phyloP scores from a whole-genome alignment of 1,140 invertebrate species.

The Drosophila baimaii region DNA sequence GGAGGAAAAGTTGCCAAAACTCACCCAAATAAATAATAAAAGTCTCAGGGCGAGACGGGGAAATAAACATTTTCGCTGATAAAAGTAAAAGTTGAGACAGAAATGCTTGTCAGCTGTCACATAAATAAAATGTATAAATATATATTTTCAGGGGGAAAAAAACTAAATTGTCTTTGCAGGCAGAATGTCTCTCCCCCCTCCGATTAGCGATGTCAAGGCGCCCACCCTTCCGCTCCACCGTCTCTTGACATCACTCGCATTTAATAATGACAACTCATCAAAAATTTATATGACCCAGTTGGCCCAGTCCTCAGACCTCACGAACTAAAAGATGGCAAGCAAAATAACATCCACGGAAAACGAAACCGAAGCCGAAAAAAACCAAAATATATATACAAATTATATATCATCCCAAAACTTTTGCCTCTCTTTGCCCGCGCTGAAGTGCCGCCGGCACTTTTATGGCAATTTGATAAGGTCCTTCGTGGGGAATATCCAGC shows the following conservation, averaged over 20 bases:
- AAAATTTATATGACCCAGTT: slow-evolving; percentile 83
- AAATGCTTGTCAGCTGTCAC: slow-evolving; percentile 65
- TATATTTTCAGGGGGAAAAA: slow-evolving; percentile 47
- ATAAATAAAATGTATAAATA: slow-evolving; percentile 78
- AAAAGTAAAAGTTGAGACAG: slow-evolving; percentile 53
- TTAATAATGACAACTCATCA: slow-evolving; percentile 83
- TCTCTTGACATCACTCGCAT: slow-evolving; percentile 41
- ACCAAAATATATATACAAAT: slow-evolving; percentile 39
- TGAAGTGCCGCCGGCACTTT: slow-evolving; percentile 66
- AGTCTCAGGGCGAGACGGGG: background rate
- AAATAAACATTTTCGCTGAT: slow-evolving; percentile 52
- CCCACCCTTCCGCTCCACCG: background rate
- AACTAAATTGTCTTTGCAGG: slow-evolving; percentile 35
- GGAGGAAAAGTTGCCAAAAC: slow-evolving; percentile 38
- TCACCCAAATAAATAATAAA: slow-evolving; percentile 54
- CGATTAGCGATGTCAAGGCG: slow-evolving; percentile 37
- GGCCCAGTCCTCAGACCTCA: slow-evolving; percentile 15
- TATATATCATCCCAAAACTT: slow-evolving; percentile 62
- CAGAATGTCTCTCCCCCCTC: slow-evolving; percentile 29
- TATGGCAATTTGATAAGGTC: slow-evolving; percentile 73
- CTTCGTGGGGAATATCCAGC: slow-evolving; percentile 53
- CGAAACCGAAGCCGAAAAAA: slow-evolving; percentile 26
- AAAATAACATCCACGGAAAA: slow-evolving; percentile 33
- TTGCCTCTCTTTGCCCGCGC: slow-evolving; percentile 34
- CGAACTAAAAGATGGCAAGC: slow-evolving; percentile 55